Conservation (phyloP, 2,797 vertebrate species). For the Furcifer pardalis region DNA sequence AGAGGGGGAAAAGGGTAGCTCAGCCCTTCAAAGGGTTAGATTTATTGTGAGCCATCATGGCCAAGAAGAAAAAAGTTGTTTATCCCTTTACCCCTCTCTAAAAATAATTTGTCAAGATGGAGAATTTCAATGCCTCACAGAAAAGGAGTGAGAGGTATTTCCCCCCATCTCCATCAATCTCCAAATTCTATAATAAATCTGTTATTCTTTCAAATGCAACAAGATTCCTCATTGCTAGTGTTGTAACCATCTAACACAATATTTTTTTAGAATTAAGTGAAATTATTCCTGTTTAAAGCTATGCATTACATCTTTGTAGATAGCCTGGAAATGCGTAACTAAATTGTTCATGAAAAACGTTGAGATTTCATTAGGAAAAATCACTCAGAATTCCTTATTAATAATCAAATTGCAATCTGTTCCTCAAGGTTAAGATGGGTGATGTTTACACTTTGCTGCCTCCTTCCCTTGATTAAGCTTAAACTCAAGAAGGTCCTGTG, state of each 20-base stretch:
- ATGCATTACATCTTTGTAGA: background rate
- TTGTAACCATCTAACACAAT: background rate
- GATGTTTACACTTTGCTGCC: background rate
- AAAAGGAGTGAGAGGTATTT: background rate
- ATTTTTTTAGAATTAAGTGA: background rate
- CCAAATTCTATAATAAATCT: background rate
- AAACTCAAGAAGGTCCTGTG: conserved; percentile 18
- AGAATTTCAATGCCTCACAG: too few species aligned
- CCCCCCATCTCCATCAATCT: background rate
- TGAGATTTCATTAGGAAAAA: conserved; percentile 10
- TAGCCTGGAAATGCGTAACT: background rate
- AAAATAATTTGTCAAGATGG: too few species aligned
- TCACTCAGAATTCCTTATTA: background rate
- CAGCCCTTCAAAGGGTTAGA: too few species aligned
- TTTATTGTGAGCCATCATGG: too few species aligned
- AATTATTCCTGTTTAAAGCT: background rate
- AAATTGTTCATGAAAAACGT: background rate
- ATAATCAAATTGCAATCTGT: background rate
- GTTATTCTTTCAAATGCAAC: background rate
- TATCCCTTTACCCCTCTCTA: too few species aligned
- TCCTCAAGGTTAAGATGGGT: conserved; percentile 9
- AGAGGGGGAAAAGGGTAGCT: too few species aligned
- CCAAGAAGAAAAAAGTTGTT: too few species aligned
- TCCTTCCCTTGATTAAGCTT: conserved; percentile 1
- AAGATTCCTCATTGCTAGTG: background rate